Evolutionary conservation across 2,888 invertebrate species (phyloP).

Genomic region (Drosophila cracens): DNA sequence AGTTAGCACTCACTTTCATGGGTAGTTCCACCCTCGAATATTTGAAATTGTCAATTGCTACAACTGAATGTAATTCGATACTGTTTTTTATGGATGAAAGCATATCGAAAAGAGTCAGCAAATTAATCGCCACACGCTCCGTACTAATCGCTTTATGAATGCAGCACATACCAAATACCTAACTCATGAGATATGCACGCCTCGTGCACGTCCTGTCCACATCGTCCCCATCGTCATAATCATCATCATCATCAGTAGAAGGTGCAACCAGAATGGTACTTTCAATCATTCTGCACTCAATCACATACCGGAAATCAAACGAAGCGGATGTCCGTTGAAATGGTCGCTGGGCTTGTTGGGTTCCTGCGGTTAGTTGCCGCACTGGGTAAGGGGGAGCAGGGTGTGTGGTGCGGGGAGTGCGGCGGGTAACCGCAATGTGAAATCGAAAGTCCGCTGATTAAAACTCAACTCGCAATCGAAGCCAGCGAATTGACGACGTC

Average conservation of each 20-base stretch:
- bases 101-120: slow-evolving; percentile 55
- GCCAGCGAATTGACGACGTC: slow-evolving; percentile 5
- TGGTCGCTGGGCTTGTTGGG: slow-evolving; percentile 52
- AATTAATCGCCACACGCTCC: slow-evolving; percentile 75
- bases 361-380: slow-evolving; percentile 26
- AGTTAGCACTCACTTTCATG: slow-evolving; percentile 8
- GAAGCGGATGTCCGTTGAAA: slow-evolving; percentile 75
- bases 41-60: slow-evolving; percentile 29
- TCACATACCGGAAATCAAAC: slow-evolving; percentile 81
- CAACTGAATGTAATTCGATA: slow-evolving; percentile 61
- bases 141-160: slow-evolving; percentile 69
- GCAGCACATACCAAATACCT: slow-evolving; percentile 45
- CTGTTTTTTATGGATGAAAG: slow-evolving; percentile 56
- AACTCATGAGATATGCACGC: slow-evolving; percentile 59
- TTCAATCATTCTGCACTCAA: slow-evolving; percentile 70
- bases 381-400: background rate
- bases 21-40: background rate
- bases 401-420: slow-evolving; percentile 1
- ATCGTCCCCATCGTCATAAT: background rate
- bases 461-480: slow-evolving; percentile 62
- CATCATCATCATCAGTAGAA: slow-evolving; percentile 15
- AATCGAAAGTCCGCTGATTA: slow-evolving; percentile 78
- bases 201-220: slow-evolving; percentile 32
- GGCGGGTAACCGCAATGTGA: slow-evolving; percentile 69
- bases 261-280: slow-evolving; percentile 43